phyloP scores from a whole-genome alignment of 1,140 invertebrate species.

The Hypsibius dujardini region DNA sequence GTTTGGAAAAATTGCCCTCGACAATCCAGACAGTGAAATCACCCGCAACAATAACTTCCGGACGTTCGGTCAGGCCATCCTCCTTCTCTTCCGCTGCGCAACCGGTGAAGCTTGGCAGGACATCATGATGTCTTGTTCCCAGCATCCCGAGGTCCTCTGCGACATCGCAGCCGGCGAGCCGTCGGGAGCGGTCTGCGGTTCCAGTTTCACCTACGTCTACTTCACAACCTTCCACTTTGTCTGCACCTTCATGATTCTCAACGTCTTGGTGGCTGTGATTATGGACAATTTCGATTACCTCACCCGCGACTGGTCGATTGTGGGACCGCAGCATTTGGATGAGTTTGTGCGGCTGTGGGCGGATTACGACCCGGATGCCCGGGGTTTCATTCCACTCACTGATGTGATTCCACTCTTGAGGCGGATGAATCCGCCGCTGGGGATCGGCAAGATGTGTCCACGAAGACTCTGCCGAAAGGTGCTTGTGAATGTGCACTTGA shows the following conservation, averaged over 20 bases:
- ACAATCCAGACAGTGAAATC: slow-evolving; percentile 22
- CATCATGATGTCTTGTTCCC: slow-evolving; percentile 22
- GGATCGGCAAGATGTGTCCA: slow-evolving; percentile 21
- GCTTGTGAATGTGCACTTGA: not conserved
- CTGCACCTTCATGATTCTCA: slow-evolving; percentile 20
- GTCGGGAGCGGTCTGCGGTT: slow-evolving; percentile 9
- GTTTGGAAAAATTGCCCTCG: slow-evolving; percentile 21
- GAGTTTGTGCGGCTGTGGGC: slow-evolving; percentile 21
- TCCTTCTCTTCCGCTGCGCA: slow-evolving; percentile 24
- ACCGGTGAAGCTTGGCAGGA: slow-evolving; percentile 22
- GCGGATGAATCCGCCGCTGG: slow-evolving; percentile 21
- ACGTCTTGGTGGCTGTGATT: slow-evolving; percentile 23
- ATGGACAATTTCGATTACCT: slow-evolving; percentile 24
- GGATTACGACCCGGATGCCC: slow-evolving; percentile 22
- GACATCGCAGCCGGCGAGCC: slow-evolving; percentile 23
- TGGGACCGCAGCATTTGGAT: slow-evolving; percentile 22
- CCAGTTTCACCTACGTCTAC: not conserved
- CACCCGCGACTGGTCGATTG: slow-evolving; percentile 22
- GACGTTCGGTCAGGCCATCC: slow-evolving; percentile 22
- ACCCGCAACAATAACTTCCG: slow-evolving; percentile 25
- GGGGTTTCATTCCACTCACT: slow-evolving; percentile 20
- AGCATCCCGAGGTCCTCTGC: slow-evolving; percentile 22
- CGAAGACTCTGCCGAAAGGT: slow-evolving; percentile 19
- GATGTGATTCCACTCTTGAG: slow-evolving; percentile 21
- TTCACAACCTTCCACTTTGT: slow-evolving; percentile 16